These are phyloP conservation scores for Anoplophora glabripennis DNA, from an alignment of 1,140 invertebrate genomes.

Conservation along the genomic window DNA sequence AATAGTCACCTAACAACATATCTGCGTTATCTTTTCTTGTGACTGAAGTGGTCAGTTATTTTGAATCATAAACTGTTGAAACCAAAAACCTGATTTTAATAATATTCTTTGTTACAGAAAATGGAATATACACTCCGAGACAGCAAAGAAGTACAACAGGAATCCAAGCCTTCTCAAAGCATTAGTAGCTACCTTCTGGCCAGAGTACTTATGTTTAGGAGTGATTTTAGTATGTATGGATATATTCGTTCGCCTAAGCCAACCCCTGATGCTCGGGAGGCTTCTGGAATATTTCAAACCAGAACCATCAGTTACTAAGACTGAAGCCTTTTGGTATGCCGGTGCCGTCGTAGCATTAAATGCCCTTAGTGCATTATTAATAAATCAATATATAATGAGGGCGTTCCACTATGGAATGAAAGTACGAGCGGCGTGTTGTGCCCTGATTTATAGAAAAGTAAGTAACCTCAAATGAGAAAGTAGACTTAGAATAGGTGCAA, in stretches of 20 bases:
- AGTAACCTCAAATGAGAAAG: too few species aligned
- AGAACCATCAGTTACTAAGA: constrained; percentile 36
- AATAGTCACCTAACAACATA: too few species aligned
- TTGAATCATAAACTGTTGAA: too few species aligned
- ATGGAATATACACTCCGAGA: constrained; percentile 49
- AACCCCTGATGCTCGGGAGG: constrained; percentile 56
- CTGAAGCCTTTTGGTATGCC: constrained; percentile 57
- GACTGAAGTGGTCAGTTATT: too few species aligned
- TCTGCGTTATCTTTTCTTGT: too few species aligned
- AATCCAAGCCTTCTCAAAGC: constrained; percentile 48
- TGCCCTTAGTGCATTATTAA: constrained; percentile 52
- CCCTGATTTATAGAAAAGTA: constrained; percentile 66
- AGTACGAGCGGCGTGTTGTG: constrained; percentile 61
- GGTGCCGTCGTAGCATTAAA: constrained; percentile 57
- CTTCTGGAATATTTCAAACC: constrained; percentile 54
- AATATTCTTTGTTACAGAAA: constrained; percentile 33
- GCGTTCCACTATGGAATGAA: constrained; percentile 61
- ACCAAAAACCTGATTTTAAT: background rate
- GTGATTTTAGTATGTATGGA: constrained; percentile 41
- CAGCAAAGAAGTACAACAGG: constrained; percentile 29
- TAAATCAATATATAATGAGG: constrained; percentile 62
- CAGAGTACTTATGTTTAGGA: constrained; percentile 44
- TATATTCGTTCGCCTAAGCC: constrained; percentile 39
- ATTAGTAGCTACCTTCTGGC: constrained; percentile 49
- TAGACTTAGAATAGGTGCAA: too few species aligned